Evolutionary conservation across 2,888 invertebrate genomes (phyloP).

Genomic region (Oxyteleia sp.): DNA sequence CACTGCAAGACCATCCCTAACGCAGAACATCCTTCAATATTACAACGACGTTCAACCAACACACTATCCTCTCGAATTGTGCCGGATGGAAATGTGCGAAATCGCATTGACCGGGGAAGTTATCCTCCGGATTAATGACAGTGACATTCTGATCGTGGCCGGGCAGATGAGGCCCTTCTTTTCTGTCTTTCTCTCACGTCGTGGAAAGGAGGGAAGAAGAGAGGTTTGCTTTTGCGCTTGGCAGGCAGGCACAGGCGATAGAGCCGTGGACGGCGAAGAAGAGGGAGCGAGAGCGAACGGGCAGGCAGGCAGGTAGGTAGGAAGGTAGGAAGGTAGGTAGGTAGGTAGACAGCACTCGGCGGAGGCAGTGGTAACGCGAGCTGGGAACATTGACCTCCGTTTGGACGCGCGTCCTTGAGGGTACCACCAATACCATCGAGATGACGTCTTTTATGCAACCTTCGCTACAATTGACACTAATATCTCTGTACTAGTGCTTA

Average conservation of each 20-base stretch:
- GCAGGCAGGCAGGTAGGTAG: conserved; percentile 37
- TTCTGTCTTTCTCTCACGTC: conserved; percentile 43
- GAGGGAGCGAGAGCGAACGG: conserved; percentile 3
- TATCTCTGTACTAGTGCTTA: conserved; percentile 61
- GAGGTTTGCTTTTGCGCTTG: conserved; percentile 49
- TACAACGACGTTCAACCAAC: too few species aligned
- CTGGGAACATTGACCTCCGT: conserved; percentile 84
- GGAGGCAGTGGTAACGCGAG: conserved; percentile 73
- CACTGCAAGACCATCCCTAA: too few species aligned
- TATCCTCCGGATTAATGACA: conserved; percentile 83
- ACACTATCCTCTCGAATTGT: not conserved
- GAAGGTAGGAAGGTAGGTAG: conserved; percentile 33
- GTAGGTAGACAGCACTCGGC: conserved; percentile 35
- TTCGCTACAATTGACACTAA: conserved; percentile 79
- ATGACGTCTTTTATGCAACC: conserved; percentile 85
- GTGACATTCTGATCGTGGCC: conserved; percentile 83
- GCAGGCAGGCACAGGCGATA: conserved; percentile 31
- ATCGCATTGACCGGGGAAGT: conserved; percentile 75
- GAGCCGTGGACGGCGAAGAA: conserved; percentile 8
- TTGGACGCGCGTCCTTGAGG: conserved; percentile 86
- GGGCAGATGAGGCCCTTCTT: conserved; percentile 78
- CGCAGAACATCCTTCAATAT: too few species aligned
- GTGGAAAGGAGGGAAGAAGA: conserved; percentile 48
- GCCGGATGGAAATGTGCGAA: conserved; percentile 51
- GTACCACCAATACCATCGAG: conserved; percentile 78